Conservation (phyloP, 2,797 vertebrate genomes). For the Pagetopsis macropterus region DNA sequence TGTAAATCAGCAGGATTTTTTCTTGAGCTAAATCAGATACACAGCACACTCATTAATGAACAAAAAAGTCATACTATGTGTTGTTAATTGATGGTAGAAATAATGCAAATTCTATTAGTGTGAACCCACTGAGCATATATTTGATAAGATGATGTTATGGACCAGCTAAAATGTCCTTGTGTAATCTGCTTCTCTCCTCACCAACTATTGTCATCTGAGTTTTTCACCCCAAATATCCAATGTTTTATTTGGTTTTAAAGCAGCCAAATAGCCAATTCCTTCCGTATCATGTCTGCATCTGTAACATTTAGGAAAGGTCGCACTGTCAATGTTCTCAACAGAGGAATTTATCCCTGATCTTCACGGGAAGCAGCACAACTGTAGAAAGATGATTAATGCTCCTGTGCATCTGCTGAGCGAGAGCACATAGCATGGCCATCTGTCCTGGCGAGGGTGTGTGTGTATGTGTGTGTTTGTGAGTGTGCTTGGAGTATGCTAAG, state of each 20-base stretch:
- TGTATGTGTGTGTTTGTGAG: conserved; percentile 9
- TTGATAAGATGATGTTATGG: neutral
- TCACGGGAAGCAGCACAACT: conserved; percentile 36
- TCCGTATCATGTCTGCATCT: neutral
- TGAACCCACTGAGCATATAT: conserved; percentile 1
- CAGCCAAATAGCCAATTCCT: conserved; percentile 3
- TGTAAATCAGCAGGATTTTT: too few species aligned
- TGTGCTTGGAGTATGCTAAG: conserved; percentile 1
- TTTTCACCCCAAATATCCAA: neutral
- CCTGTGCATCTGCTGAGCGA: conserved; percentile 78
- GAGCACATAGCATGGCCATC: conserved; percentile 73
- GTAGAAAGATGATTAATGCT: conserved; percentile 77
- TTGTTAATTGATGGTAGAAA: conserved; percentile 2
- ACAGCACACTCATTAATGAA: too few species aligned
- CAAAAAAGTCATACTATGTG: too few species aligned
- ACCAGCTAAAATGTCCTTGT: neutral
- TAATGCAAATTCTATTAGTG: conserved; percentile 6
- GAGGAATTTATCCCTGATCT: conserved; percentile 33
- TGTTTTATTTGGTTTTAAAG: neutral
- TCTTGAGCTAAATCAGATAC: too few species aligned
- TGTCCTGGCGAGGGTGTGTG: conserved; percentile 52
- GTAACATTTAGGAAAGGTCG: neutral
- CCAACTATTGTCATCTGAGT: neutral
- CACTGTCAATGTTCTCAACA: conserved; percentile 6
- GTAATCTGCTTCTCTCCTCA: neutral